Conservation (phyloP, 2,888 invertebrate genomes). For the Scaptodrosophila latifasciaeformis region DNA sequence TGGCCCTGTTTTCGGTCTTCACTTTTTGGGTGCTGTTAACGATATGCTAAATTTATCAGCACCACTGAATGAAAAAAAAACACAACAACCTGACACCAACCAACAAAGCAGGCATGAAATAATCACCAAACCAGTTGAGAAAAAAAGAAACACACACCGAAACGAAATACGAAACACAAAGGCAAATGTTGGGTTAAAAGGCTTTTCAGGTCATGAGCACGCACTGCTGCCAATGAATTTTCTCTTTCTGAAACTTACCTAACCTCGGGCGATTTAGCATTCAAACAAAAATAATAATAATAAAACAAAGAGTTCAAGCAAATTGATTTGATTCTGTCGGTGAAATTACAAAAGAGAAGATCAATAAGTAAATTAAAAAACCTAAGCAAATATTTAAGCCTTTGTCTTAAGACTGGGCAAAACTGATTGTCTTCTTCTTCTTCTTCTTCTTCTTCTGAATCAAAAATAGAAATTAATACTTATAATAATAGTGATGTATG, state of each 20-base stretch:
- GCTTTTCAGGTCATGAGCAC: conserved; percentile 49
- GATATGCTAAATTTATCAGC: conserved; percentile 68
- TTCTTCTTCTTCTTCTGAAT: too few relatives aligned
- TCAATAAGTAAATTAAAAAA: too few relatives aligned
- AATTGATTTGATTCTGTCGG: conserved; percentile 56
- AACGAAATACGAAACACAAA: conserved; percentile 19
- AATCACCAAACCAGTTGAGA: conserved; percentile 41
- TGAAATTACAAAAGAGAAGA: too few relatives aligned
- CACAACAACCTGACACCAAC: conserved; percentile 45
- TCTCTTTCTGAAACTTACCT: too few relatives aligned
- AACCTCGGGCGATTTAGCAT: too few relatives aligned
- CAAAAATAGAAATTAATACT: too few relatives aligned
- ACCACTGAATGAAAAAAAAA: too few relatives aligned
- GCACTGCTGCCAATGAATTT: conserved; percentile 9
- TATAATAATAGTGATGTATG: too few relatives aligned
- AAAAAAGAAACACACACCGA: background rate
- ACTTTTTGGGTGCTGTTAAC: conserved; percentile 48
- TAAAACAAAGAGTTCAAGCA: conserved; percentile 5
- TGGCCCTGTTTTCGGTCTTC: too few relatives aligned
- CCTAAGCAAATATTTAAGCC: too few relatives aligned
- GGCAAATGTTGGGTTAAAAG: conserved; percentile 60
- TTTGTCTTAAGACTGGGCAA: too few relatives aligned
- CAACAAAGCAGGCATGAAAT: conserved; percentile 50
- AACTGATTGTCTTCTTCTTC: too few relatives aligned
- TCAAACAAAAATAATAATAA: background rate